These are phyloP conservation scores for Ellobium chinense DNA, from an alignment of 2,888 invertebrate species.

Conservation along the genomic window DNA sequence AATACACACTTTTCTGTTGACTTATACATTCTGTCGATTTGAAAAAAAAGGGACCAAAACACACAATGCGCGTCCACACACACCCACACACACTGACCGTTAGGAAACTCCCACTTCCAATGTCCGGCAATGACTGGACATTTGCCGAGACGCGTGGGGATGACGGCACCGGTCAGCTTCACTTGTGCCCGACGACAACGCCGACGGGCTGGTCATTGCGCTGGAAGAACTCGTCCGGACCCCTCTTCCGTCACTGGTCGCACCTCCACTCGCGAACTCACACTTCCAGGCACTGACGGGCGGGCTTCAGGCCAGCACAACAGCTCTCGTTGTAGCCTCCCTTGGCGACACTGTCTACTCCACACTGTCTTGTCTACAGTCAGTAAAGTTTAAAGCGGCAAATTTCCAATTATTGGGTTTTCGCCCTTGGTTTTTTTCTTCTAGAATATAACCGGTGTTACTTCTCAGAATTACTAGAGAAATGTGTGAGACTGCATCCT, in stretches of 20 bases:
- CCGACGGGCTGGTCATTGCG: conserved; percentile 5
- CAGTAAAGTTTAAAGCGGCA: no score
- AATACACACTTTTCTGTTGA: no score
- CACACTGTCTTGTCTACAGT: no score
- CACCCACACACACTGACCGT: background rate
- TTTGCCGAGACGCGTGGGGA: background rate
- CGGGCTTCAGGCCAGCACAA: background rate
- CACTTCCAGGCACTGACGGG: background rate
- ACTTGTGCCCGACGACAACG: background rate
- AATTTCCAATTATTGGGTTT: no score
- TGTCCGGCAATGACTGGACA: background rate
- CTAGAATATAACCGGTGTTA: no score
- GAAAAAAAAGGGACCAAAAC: no score
- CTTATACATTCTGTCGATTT: no score
- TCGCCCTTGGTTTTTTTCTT: no score
- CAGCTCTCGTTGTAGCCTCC: background rate
- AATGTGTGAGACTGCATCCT: no score
- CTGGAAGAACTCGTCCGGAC: background rate
- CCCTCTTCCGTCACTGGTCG: background rate
- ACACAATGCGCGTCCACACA: no score
- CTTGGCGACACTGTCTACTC: no score
- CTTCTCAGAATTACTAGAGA: no score
- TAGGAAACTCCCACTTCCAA: background rate
- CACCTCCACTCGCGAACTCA: background rate
- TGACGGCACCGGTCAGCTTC: background rate